Conservation (phyloP, 2,797 vertebrate species). For the Bryconaethiops microstoma region DNA sequence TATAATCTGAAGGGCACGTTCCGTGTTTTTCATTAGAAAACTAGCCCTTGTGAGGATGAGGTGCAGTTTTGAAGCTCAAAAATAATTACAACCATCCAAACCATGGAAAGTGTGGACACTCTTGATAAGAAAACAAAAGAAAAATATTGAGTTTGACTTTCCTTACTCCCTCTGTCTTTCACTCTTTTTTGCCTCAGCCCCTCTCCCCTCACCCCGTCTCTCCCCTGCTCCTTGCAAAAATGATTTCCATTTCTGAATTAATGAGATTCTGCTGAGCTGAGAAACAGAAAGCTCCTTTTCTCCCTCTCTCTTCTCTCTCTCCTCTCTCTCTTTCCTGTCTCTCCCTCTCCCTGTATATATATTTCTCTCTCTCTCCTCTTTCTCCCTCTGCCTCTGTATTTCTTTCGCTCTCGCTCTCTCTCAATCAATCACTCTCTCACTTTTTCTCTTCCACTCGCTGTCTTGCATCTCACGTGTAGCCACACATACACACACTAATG, state of each 20-base stretch:
- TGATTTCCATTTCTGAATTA: constrained; percentile 83
- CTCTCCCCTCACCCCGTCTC: constrained; percentile 37
- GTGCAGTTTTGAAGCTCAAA: background rate
- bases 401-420: constrained; percentile 3
- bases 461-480: background rate
- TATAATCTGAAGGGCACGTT: background rate
- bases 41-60: background rate
- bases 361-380: background rate
- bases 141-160: constrained; percentile 37
- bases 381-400: background rate
- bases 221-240: constrained; percentile 50
- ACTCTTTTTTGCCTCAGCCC: constrained; percentile 53
- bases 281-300: constrained; percentile 71
- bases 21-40: constrained; percentile 15
- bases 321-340: background rate
- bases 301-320: background rate
- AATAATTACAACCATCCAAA: constrained; percentile 31
- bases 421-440: background rate
- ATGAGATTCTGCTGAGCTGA: constrained; percentile 86
- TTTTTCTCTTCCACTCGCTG: background rate
- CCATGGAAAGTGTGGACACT: constrained; percentile 31
- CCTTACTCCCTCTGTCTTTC: constrained; percentile 45
- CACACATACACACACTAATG: constrained; percentile 53
- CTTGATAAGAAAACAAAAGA: constrained; percentile 40
- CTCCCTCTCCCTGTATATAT: background rate